phyloP scores from a whole-genome alignment of 2,888 invertebrate genomes.

The Drosophila niveifrons region DNA sequence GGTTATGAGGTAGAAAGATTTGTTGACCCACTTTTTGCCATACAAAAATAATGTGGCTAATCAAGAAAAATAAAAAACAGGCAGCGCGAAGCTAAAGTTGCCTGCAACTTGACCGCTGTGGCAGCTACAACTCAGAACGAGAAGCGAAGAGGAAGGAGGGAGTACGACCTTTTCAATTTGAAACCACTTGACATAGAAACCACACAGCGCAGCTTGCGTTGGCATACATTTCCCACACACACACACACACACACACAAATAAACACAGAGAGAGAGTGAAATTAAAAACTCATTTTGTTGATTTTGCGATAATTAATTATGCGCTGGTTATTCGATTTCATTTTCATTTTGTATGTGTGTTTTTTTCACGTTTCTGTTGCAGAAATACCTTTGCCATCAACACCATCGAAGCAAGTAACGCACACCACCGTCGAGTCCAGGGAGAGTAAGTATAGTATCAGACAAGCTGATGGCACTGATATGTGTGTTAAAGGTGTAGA shows the following conservation, averaged over 20 bases:
- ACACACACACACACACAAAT: constrained; percentile 6
- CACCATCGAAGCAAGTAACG: constrained; percentile 90
- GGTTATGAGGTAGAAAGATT: not conserved
- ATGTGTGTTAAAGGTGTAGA: constrained; percentile 15
- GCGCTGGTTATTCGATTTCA: constrained; percentile 64
- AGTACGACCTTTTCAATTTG: constrained; percentile 43
- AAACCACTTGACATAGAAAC: constrained; percentile 58
- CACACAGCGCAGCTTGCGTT: constrained; percentile 32
- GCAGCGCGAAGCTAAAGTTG: constrained; percentile 28
- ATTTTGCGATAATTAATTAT: constrained; percentile 76
- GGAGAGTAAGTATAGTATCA: constrained; percentile 85
- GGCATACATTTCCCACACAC: constrained; percentile 6
- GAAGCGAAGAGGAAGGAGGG: not conserved
- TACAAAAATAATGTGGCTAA: constrained; percentile 45
- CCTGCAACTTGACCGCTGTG: constrained; percentile 49
- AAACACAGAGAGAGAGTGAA: too few relatives aligned
- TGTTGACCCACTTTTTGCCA: constrained; percentile 48
- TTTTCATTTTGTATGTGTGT: constrained; percentile 27
- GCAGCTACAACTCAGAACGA: not conserved
- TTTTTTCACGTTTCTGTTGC: constrained; percentile 80
- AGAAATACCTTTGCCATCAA: constrained; percentile 96
- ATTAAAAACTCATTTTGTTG: constrained; percentile 61
- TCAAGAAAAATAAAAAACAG: constrained; percentile 17
- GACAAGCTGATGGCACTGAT: constrained; percentile 43
- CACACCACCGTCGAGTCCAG: constrained; percentile 85